Percentiles rank a stretch among this genome's conserved stretches.
phyloP scores from a whole-genome alignment of 2,113 vertebrate genomes.

The Archilochus colubris region DNA sequence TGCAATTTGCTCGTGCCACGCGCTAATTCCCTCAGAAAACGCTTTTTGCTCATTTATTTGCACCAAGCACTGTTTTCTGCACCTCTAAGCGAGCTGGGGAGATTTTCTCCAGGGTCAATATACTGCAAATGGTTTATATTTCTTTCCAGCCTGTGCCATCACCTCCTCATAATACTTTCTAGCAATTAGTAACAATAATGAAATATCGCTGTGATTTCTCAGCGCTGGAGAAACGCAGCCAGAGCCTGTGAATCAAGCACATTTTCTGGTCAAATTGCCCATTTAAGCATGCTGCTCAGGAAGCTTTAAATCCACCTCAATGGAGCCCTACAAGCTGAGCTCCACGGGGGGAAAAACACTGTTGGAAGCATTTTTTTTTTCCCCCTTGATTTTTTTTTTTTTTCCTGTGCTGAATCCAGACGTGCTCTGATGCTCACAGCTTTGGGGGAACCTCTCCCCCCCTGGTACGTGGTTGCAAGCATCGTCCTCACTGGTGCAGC shows the following conservation, averaged over 20 bases:
- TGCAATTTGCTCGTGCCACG: constrained; percentile 60
- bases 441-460: background rate
- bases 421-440: background rate
- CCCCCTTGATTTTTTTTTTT: background rate
- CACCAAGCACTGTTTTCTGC: background rate
- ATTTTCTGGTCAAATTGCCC: constrained; percentile 44
- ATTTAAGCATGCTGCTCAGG: constrained; percentile 27
- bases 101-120: background rate
- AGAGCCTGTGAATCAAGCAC: background rate
- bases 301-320: constrained; percentile 37
- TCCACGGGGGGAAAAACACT: background rate
- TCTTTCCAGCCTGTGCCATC: background rate
- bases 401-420: background rate
- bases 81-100: constrained; percentile 7
- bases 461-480: rapidly evolving
- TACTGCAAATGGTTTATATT: constrained; percentile 4
- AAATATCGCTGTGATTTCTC: constrained; percentile 39
- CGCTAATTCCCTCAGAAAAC: constrained; percentile 31
- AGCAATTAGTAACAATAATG: constrained; percentile 61
- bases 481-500: background rate
- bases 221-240: background rate
- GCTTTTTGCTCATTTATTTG: constrained; percentile 54
- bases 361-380: background rate
- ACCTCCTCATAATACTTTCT: constrained; percentile 3
- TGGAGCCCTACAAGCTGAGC: background rate